Evolutionary conservation across 2,888 invertebrate genomes (phyloP).

Genomic region (Brassicogethes aeneus): DNA sequence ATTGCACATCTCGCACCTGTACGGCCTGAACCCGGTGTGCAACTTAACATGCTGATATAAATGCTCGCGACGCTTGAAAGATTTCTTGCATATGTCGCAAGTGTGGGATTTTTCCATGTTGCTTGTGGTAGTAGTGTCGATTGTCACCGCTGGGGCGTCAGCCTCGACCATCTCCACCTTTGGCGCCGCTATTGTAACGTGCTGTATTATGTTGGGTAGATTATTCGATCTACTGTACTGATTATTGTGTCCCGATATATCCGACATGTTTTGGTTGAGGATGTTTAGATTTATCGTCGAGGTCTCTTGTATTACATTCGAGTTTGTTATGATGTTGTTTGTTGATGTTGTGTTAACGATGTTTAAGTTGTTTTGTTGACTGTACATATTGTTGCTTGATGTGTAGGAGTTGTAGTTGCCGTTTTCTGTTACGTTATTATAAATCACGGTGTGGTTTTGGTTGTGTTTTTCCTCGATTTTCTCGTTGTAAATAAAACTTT

Average conservation of each 20-base stretch:
- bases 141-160: neutral
- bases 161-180: too few species aligned
- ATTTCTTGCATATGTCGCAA: constrained; percentile 53
- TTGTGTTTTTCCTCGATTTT: neutral
- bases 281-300: constrained; percentile 23
- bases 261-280: constrained; percentile 16
- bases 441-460: neutral
- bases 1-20: constrained; percentile 54
- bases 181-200: too few species aligned
- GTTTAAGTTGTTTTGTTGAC: constrained; percentile 17
- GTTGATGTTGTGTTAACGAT: constrained; percentile 15
- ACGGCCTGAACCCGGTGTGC: constrained; percentile 58
- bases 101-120: constrained; percentile 26
- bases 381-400: constrained; percentile 10
- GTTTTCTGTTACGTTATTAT: neutral
- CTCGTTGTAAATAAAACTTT: too few species aligned
- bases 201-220: too few species aligned
- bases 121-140: neutral
- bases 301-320: constrained; percentile 22
- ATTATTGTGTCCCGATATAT: neutral
- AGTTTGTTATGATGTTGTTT: too few species aligned
- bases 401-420: neutral
- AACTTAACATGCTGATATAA: constrained; percentile 58
- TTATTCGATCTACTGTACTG: constrained; percentile 5
- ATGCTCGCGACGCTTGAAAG: constrained; percentile 61